Evolutionary conservation across 2,888 invertebrate species (phyloP).

Genomic region (Lysandra bellargus): DNA sequence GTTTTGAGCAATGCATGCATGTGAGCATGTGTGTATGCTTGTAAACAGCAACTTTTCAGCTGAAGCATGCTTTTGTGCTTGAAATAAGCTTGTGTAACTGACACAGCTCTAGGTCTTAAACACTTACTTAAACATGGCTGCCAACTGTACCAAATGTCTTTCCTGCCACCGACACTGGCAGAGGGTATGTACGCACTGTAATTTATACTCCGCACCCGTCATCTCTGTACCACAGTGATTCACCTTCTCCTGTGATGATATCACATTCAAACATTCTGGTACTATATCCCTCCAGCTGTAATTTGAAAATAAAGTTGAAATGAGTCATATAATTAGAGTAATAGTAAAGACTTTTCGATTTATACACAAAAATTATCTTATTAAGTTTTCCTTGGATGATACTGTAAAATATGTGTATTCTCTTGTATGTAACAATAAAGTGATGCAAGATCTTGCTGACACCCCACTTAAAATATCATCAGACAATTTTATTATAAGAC

Average conservation of each 20-base stretch:
- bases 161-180: conserved; percentile 82
- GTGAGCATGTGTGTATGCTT: too few relatives aligned
- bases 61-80: too few relatives aligned
- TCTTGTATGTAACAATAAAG: too few relatives aligned
- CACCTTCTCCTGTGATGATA: conserved; percentile 76
- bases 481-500: background rate
- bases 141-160: conserved; percentile 81
- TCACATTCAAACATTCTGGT: conserved; percentile 80
- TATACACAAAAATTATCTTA: too few relatives aligned
- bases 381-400: too few relatives aligned
- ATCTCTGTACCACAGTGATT: conserved; percentile 81
- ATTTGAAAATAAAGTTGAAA: background rate
- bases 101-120: background rate
- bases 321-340: too few relatives aligned
- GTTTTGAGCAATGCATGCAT: too few relatives aligned
- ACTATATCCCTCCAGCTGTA: conserved; percentile 85
- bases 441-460: too few relatives aligned
- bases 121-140: conserved; percentile 84
- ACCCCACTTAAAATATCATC: background rate
- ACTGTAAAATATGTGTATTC: too few relatives aligned
- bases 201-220: conserved; percentile 81
- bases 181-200: conserved; percentile 80
- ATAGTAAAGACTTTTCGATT: too few relatives aligned
- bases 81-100: too few relatives aligned
- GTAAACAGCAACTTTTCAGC: too few relatives aligned